phyloP scores from a whole-genome alignment of 2,888 invertebrate species.

The Pecten maximus region DNA sequence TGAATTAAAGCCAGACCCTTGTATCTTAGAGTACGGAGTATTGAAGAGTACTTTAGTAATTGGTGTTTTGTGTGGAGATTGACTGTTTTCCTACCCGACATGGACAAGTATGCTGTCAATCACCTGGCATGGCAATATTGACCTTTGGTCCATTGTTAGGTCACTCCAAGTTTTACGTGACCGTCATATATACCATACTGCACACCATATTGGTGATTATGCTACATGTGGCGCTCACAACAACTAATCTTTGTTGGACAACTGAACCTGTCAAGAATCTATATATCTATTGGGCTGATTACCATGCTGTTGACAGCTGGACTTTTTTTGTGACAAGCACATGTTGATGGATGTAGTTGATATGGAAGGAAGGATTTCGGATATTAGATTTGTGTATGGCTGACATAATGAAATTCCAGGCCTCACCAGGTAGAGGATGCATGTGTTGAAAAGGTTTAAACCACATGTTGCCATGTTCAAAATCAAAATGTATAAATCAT shows the following conservation, averaged over 20 bases:
- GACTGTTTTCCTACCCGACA: neutral
- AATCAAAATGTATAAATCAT: constrained; percentile 13
- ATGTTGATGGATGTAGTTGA: neutral
- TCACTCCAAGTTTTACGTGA: neutral
- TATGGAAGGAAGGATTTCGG: neutral
- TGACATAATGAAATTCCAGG: neutral
- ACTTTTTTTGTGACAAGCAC: constrained; percentile 27
- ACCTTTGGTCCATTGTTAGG: neutral
- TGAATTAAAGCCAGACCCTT: constrained; percentile 13
- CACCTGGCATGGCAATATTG: constrained; percentile 17
- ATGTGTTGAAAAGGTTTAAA: neutral
- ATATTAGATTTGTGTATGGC: neutral
- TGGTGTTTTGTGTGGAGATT: neutral
- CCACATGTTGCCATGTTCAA: neutral
- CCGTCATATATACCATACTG: neutral
- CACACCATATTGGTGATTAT: neutral
- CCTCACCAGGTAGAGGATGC: neutral
- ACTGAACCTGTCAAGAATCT: neutral
- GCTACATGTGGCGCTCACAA: neutral
- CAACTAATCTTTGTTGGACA: neutral
- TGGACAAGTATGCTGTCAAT: neutral
- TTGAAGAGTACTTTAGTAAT: neutral
- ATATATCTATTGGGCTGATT: neutral
- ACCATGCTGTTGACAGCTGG: constrained; percentile 17
- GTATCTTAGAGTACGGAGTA: neutral